These are phyloP conservation scores for Rhizoglyphus robini DNA, from an alignment of 1,140 invertebrate genomes.

Conservation along the genomic window DNA sequence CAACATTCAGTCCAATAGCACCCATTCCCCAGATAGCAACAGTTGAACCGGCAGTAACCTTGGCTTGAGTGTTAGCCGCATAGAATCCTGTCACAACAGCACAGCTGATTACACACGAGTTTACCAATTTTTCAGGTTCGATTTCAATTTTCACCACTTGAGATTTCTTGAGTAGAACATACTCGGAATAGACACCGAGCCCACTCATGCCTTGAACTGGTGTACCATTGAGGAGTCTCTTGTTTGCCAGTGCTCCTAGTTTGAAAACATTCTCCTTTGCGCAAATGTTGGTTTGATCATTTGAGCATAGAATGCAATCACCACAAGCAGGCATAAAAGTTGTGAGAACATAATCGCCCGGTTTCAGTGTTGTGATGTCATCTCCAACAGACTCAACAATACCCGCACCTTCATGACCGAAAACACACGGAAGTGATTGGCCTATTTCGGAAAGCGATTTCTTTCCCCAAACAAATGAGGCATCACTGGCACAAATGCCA, in stretches of 20 bases:
- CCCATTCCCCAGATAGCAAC: conserved; percentile 43
- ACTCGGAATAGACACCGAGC: background rate
- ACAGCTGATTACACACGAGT: background rate
- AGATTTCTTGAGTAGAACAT: background rate
- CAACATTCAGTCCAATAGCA: conserved; percentile 41
- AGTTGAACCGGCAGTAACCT: background rate
- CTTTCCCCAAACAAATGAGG: conserved; percentile 18
- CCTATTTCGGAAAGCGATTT: conserved; percentile 31
- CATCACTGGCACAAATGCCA: conserved; percentile 25
- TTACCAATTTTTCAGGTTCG: background rate
- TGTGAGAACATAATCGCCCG: conserved; percentile 75
- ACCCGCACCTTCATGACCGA: conserved; percentile 10
- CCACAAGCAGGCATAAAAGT: conserved; percentile 88
- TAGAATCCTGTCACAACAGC: conserved; percentile 3
- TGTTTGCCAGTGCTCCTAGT: background rate
- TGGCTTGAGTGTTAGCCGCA: background rate
- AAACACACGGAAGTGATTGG: background rate
- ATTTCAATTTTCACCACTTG: background rate
- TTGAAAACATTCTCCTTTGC: conserved; percentile 53
- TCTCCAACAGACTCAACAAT: conserved; percentile 6
- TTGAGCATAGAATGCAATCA: conserved; percentile 62
- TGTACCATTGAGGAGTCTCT: background rate
- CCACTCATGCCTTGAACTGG: background rate
- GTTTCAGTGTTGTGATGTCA: background rate
- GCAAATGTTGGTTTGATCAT: background rate